A percentile compares a stretch with the other conserved stretches of the same genome.
Evolutionary conservation across 2,888 invertebrate genomes (phyloP).

Genomic region (Sesia bembeciformis): DNA sequence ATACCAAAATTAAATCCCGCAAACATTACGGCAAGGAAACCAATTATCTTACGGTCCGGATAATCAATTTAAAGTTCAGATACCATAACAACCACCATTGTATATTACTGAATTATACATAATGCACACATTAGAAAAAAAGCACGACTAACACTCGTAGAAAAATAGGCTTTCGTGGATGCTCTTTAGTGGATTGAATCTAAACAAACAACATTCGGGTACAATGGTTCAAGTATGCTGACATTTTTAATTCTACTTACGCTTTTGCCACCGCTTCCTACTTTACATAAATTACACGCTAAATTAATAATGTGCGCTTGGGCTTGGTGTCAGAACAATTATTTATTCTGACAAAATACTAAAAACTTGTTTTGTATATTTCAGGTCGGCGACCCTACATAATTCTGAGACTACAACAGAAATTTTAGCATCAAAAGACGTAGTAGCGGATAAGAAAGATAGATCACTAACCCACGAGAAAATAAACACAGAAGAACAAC

Average conservation of each 20-base stretch:
- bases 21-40: no score
- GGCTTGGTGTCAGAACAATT: slow-evolving; percentile 13
- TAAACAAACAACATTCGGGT: slow-evolving; percentile 12
- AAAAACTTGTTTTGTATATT: slow-evolving; percentile 18
- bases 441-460: slow-evolving; percentile 19
- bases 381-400: slow-evolving; percentile 24
- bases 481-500: slow-evolving; percentile 18
- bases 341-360: not conserved
- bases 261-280: slow-evolving; percentile 31
- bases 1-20: no score
- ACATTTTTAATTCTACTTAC: slow-evolving; percentile 28
- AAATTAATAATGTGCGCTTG: slow-evolving; percentile 24
- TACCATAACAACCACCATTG: no score
- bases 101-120: no score
- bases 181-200: slow-evolving; percentile 6
- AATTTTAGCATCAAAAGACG: not conserved
- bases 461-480: slow-evolving; percentile 31
- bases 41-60: no score
- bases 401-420: slow-evolving; percentile 7
- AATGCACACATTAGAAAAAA: not conserved
- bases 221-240: slow-evolving; percentile 56
- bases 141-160: slow-evolving; percentile 3
- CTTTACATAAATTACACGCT: slow-evolving; percentile 8
- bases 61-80: no score
- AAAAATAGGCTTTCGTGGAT: not conserved